Conservation (phyloP, 2,888 invertebrate genomes). For the Chrysina gloriosa region DNA sequence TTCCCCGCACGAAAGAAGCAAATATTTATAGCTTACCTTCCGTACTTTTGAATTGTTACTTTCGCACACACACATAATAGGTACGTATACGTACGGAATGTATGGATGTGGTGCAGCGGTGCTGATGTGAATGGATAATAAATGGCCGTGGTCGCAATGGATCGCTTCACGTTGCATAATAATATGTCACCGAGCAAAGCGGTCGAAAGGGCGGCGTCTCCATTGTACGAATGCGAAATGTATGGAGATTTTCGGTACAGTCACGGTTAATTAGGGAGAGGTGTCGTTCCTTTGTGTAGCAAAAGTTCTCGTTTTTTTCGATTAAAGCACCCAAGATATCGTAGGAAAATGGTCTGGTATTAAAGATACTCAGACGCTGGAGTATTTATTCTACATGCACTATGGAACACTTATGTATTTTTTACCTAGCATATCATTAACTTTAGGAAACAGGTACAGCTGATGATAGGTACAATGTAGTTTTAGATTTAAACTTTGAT, state of each 20-base stretch:
- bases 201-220: background rate
- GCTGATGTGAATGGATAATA: constrained; percentile 15
- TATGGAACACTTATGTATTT: too few species aligned
- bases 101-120: constrained; percentile 3
- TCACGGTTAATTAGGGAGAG: constrained; percentile 4
- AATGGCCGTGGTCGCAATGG: constrained; percentile 1
- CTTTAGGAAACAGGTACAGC: too few species aligned
- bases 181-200: background rate
- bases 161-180: constrained; percentile 17
- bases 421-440: too few species aligned
- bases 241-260: background rate
- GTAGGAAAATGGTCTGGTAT: too few species aligned
- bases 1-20: constrained; percentile 19
- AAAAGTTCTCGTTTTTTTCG: too few species aligned
- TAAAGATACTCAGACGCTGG: too few species aligned
- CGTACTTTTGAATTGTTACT: constrained; percentile 32
- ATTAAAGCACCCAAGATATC: too few species aligned
- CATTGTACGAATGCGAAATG: background rate
- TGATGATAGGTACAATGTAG: too few species aligned
- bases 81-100: background rate
- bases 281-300: too few species aligned
- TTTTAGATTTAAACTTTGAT: too few species aligned
- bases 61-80: background rate
- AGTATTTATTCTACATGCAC: too few species aligned
- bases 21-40: constrained; percentile 33